Percentiles rank a stretch among this genome's conserved stretches.
Conservation (phyloP, 2,888 invertebrate genomes). For the Heterodera filipjevi region DNA sequence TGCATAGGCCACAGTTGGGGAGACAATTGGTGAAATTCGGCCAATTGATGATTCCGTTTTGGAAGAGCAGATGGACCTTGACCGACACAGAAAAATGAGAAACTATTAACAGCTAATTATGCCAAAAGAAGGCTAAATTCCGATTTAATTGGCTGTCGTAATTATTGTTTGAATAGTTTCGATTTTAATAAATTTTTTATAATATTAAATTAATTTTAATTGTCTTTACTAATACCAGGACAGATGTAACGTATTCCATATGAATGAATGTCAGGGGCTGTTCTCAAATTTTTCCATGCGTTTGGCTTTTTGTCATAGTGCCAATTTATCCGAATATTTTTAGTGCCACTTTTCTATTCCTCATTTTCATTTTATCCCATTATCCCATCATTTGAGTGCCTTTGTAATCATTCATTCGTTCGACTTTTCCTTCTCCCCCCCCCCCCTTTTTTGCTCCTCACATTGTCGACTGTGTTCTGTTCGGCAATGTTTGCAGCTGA, state of each 20-base stretch:
- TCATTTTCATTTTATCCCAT: too few relatives aligned
- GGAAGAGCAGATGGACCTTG: constrained; percentile 39
- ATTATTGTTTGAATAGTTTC: too few relatives aligned
- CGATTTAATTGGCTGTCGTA: not conserved
- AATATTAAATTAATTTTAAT: too few relatives aligned
- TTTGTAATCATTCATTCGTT: not conserved
- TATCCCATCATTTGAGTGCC: not conserved
- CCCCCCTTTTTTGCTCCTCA: not conserved
- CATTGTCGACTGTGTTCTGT: constrained; percentile 20
- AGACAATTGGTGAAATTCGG: constrained; percentile 53
- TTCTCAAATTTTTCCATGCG: too few relatives aligned
- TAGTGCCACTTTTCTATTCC: too few relatives aligned
- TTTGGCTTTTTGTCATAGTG: too few relatives aligned
- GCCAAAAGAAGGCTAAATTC: not conserved
- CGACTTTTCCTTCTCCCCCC: too few relatives aligned
- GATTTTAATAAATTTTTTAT: too few relatives aligned
- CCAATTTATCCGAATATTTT: too few relatives aligned
- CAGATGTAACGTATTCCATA: too few relatives aligned
- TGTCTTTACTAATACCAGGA: too few relatives aligned
- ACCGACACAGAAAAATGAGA: not conserved
- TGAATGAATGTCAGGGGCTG: too few relatives aligned
- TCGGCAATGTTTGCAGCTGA: constrained; percentile 2
- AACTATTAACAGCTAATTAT: not conserved
- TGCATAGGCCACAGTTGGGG: constrained; percentile 51
- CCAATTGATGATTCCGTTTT: constrained; percentile 43